Evolutionary conservation across 2,113 vertebrate genomes (phyloP), one percentile per base, ranked within the genome.

Genomic region (Rhadina sibilatrix): DNA sequence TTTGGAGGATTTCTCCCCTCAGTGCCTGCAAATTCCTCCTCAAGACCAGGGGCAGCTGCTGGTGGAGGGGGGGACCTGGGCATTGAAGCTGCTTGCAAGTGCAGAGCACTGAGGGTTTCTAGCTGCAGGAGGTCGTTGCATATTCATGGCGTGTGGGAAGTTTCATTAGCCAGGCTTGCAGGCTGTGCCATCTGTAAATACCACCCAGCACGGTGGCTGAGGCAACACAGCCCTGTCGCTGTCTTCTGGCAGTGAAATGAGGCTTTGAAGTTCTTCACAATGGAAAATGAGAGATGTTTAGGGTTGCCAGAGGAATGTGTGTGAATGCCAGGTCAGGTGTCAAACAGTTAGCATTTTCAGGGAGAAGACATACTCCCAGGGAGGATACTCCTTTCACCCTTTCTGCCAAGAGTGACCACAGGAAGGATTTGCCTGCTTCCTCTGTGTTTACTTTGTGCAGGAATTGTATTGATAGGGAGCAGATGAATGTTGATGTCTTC

Each of bases 31-130:
- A 60, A 27, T 35, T 37, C 35, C n/a, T 83, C 79, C 4, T 11
- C 61, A 61, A 76, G 61, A 42, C 20, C 12, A 23, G 21, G 7
- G 27, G 12, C 37, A 75, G 13, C 19, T 78, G 12, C 2, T 9
- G 46, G 46, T 6, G 1, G 4, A 8, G 40, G 5, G 40, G 5
- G 2, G 3, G 1, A 35, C 7, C 20, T 47, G 23, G 6, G 19
- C 11, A 11, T 15, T 69, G 25, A 15, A 59, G 8, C 35, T 68
- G 8, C 15, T 68, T 49, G 2, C 5, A 49, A 40, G 19, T 46
- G 57, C 31, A 83, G 38, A 68, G 28, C 28, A 22, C 14, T 28
- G 49, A 31, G 25, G 1, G 0, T 35, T 72, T 72, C 42, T 83
- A 23, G 40, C 40, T 88, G 75, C 77, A 89, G 56, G 46, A 46